Percentiles rank a stretch among this genome's conserved stretches.
These are phyloP conservation scores for Eucidaris tribuloides DNA, from an alignment of 35 echinoderm and acorn worm species.

Conservation along the genomic window DNA sequence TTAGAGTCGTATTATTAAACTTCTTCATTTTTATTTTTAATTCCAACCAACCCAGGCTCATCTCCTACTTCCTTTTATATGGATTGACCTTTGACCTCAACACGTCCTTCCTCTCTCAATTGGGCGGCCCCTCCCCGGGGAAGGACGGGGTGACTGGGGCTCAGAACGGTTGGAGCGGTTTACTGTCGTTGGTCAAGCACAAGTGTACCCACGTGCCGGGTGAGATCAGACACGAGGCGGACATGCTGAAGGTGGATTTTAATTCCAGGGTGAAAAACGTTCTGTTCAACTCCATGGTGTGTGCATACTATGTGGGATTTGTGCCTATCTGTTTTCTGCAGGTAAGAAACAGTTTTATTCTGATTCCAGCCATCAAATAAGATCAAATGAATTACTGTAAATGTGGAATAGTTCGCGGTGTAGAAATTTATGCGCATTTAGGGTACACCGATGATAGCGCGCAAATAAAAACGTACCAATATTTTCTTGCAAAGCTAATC, in stretches of 20 bases:
- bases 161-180: background rate
- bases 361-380: too few species aligned
- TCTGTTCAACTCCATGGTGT: constrained; percentile 99
- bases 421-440: too few species aligned
- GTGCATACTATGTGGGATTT: constrained; percentile 99
- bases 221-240: constrained; percentile 75
- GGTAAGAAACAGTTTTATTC: too few species aligned
- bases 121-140: constrained; percentile 7
- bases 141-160: too few species aligned
- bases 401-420: too few species aligned
- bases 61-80: constrained; percentile 95
- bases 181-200: constrained; percentile 22
- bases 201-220: constrained; percentile 77
- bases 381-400: too few species aligned
- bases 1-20: too few species aligned
- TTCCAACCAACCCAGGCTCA: constrained; percentile 62
- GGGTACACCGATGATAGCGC: too few species aligned
- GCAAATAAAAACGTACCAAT: too few species aligned
- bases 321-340: constrained; percentile 97
- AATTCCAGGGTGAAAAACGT: constrained; percentile 91
- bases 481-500: too few species aligned
- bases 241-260: constrained; percentile 85
- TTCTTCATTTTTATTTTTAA: too few species aligned
- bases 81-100: constrained; percentile 90
- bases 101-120: constrained; percentile 40